These are phyloP conservation scores for Phymatocera aterrima DNA, from an alignment of 2,888 invertebrate genomes.

Conservation along the genomic window DNA sequence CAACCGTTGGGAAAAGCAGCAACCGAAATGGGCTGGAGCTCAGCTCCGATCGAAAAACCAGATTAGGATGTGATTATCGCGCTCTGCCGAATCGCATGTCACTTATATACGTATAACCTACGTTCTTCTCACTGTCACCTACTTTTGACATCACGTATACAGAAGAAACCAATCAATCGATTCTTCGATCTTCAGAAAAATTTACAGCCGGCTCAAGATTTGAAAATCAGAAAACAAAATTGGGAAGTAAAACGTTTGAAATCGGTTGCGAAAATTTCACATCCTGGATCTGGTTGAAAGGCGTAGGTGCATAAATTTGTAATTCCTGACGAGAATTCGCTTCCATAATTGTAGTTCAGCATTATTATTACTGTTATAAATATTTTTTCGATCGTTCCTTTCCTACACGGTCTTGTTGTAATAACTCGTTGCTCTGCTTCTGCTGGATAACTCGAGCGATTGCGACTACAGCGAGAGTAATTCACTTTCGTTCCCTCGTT, in stretches of 20 bases:
- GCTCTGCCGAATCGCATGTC: slow-evolving; percentile 5
- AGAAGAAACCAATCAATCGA: background rate
- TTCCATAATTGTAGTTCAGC: too few species aligned
- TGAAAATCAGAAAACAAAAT: too few species aligned
- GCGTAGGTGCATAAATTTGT: background rate
- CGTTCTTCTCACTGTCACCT: background rate
- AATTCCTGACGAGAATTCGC: background rate
- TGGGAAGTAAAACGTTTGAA: background rate
- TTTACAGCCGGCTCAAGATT: too few species aligned
- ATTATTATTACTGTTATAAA: too few species aligned
- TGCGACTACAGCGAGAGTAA: background rate
- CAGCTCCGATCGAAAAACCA: slow-evolving; percentile 1
- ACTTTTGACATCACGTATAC: background rate
- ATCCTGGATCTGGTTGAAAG: too few species aligned
- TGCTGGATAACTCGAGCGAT: background rate
- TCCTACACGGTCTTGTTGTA: too few species aligned
- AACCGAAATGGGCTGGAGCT: background rate
- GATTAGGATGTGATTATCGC: slow-evolving; percentile 10
- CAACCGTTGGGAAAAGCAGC: background rate
- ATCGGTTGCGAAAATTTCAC: too few species aligned
- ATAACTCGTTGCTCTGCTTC: background rate
- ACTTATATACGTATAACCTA: too few species aligned
- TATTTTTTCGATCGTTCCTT: background rate
- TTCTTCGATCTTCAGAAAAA: too few species aligned
- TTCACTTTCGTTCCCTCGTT: slow-evolving; percentile 10